Evolutionary conservation across 2,797 vertebrate species (phyloP).

Genomic region (Mus spretus): DNA sequence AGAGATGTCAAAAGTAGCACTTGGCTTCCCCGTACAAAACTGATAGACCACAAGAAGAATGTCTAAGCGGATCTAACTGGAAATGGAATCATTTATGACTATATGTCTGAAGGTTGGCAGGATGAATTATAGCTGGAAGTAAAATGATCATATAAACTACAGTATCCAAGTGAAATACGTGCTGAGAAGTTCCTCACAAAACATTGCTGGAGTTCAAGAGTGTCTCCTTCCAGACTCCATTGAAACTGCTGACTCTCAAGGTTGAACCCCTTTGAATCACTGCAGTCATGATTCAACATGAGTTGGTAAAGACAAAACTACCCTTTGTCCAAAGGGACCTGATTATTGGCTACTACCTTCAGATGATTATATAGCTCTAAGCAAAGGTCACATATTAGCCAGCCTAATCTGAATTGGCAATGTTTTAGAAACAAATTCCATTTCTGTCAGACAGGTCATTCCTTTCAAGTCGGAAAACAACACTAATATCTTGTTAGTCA

Average conservation of each 20-base stretch:
- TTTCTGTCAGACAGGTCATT: conserved; percentile 30
- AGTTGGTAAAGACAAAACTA: not conserved
- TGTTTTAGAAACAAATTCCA: conserved; percentile 51
- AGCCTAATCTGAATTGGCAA: not conserved
- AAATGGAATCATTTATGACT: conserved; percentile 72
- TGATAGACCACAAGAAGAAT: conserved; percentile 62
- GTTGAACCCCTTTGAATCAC: not conserved
- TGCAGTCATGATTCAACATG: not conserved
- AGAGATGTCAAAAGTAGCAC: conserved; percentile 59
- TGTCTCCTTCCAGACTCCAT: conserved; percentile 17
- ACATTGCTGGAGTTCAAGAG: conserved; percentile 51
- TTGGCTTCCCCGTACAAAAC: conserved; percentile 31
- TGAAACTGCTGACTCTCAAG: conserved; percentile 14
- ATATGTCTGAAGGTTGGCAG: conserved; percentile 54
- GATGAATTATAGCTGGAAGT: conserved; percentile 70
- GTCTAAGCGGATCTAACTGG: conserved; percentile 59
- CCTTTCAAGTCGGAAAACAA: conserved; percentile 16
- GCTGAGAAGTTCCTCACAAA: conserved; percentile 51
- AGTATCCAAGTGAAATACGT: conserved; percentile 64
- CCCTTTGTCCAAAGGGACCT: not conserved
- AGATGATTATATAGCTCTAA: not conserved
- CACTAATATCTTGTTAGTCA: not conserved
- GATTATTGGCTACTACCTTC: not conserved
- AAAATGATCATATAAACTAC: conserved; percentile 71
- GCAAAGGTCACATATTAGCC: conserved; percentile 12